Base-by-base conservation (phyloP, 92 coral and sea anemone genomes). In the Isaurus tuberculatus region DNA sequence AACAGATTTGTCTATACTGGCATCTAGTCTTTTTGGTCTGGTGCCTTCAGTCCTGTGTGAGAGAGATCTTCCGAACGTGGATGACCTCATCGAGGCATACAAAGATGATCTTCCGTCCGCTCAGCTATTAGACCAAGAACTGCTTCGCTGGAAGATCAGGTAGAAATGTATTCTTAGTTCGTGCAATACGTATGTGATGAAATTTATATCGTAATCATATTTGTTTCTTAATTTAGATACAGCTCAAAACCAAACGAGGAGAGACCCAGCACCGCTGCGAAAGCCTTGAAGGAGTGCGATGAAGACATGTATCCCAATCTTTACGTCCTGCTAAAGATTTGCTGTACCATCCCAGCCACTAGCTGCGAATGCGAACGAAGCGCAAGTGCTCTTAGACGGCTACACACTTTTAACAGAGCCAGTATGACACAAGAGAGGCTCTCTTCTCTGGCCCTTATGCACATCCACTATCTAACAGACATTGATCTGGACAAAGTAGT, bases 221-320 rank as follows among this genome's bases (percentile, higher is more conserved):
- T 49, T 49, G 58, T 49, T 49, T 49, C 58, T 49, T 49, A 36
- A 19, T 40, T 66, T 28, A 31, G 72, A 28, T 70, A 70, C 75
- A 23, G 34, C 34, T 37, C 75, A 82, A 70, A 20, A 40, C 75
- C 53, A 34, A 40, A 70, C 25, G 75, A 70, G 25, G 48, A 70
- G 75, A 49, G 77, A 48, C 84, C 84, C 63, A 68, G 37, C 75
- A 77, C 83, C 66, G 71, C 89, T 60, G 89, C 75, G n/a, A 46
- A 65, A 51, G 72, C 89, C 51, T 57, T 85, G 71, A 65, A 42
- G 78, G 89, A 85, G 78, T 78, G 89, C 37, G 72, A 85, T 51
- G 23, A 51, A 55, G 68, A 48, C 28, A 46, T 78, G 68, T 67
- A 40, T 60, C 70, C 84, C 6, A 85, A 85, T 53, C 28, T 77